These are phyloP conservation scores for Poeciliopsis paucimaculata DNA, from an alignment of 2,797 vertebrate species.

Conservation along the genomic window DNA sequence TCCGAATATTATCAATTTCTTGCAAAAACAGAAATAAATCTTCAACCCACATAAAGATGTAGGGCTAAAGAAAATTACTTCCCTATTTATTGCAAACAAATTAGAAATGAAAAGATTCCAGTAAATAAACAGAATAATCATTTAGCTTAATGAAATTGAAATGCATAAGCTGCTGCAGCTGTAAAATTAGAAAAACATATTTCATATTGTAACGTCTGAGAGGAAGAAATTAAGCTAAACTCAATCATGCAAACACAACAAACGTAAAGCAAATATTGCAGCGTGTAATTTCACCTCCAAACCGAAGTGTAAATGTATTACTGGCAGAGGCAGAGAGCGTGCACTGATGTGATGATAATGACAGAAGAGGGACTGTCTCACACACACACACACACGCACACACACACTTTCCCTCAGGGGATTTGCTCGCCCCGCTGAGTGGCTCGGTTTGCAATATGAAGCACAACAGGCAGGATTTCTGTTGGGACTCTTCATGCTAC, in stretches of 20 bases:
- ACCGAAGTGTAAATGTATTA: constrained; percentile 72
- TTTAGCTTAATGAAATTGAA: neutral
- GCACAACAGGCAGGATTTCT: constrained; percentile 35
- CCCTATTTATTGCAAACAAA: constrained; percentile 32
- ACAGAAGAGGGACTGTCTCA: constrained; percentile 55
- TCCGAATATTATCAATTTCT: neutral
- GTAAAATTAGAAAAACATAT: neutral
- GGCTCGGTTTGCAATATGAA: constrained; percentile 39
- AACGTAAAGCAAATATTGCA: constrained; percentile 45
- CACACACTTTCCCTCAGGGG: constrained; percentile 42
- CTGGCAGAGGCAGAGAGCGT: constrained; percentile 54
- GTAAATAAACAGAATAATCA: constrained; percentile 6
- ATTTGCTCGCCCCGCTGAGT: constrained; percentile 43
- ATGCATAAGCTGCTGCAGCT: neutral
- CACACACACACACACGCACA: constrained; percentile 17
- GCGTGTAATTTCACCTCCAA: constrained; percentile 33
- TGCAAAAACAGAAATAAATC: constrained; percentile 15
- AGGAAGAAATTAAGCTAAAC: constrained; percentile 8
- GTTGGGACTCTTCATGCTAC: constrained; percentile 37
- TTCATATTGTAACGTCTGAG: constrained; percentile 1
- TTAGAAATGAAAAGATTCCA: constrained; percentile 25
- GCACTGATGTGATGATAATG: constrained; percentile 71
- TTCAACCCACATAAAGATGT: neutral
- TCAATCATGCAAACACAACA: constrained; percentile 22
- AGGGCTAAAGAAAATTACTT: constrained; percentile 1